Evolutionary conservation across 2,888 invertebrate species (phyloP), one percentile per base, ranked within the genome.

Genomic region (Podabrus alpinus): DNA sequence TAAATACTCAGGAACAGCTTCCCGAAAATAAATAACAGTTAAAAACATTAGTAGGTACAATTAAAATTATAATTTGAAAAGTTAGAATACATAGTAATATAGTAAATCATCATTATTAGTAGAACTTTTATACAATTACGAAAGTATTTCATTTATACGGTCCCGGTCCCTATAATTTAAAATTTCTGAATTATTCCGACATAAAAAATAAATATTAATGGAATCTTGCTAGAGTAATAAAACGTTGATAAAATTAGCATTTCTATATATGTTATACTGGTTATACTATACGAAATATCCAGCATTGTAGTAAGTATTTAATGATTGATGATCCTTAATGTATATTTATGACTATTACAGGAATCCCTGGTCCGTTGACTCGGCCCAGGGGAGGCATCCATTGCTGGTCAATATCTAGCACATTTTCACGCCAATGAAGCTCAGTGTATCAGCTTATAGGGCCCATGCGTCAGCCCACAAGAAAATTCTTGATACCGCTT

Each of bases 401-500:
- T 67, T 76, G 75, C 76, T 77, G 76, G 73, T 76, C 76, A 66
- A 74, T 66, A 70, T 60, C 69, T 71, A 67, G 69, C 70, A 64
- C 59, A 61, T 74, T 71, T 69, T 73, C 60, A 74, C 71, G 71
- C 78, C 78, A 77, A 95, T 95, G 95, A 95, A 95, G 92, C 90
- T 95, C 86, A 95, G 95, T 88, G 95, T 95, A 85, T 95, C 95
- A 85, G 95, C 95, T 85, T 95, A 94, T 88, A 92, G 95, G 87
- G 95, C 95, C 86, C 95, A 95, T 88, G 94, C 95, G 87, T 94
- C 94, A 81, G 95, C 95, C 87, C 95, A 95, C 88, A 94, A 94
- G 89, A 95, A 95, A 89, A 95, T 95, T 85, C 90, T 95, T 86
- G 92, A 91, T 84, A 92, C 93, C 82, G 92, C 92, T 84, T 94